phyloP scores from a whole-genome alignment of 2,888 invertebrate species.

The Rotaria magnacalcarata region DNA sequence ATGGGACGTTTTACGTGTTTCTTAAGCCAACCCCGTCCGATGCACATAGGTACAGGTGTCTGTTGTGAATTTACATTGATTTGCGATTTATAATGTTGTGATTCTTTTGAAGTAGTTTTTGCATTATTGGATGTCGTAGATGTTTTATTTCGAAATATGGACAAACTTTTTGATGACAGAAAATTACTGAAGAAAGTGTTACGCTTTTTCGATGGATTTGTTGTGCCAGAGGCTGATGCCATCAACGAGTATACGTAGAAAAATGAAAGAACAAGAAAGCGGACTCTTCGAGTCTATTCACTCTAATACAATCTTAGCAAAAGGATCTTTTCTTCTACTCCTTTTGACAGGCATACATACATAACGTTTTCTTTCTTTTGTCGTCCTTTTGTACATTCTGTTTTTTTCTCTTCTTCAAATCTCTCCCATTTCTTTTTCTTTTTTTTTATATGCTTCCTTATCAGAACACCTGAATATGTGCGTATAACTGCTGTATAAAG shows the following conservation, averaged over 20 bases:
- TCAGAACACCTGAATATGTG: conserved; percentile 5
- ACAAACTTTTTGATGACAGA: neutral
- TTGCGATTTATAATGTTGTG: neutral
- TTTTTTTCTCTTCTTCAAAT: neutral
- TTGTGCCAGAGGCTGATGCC: neutral
- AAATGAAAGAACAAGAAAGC: neutral
- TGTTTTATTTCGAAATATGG: neutral
- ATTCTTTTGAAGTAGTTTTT: neutral
- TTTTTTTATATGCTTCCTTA: neutral
- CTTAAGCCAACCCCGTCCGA: neutral
- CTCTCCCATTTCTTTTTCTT: neutral
- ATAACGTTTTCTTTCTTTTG: neutral
- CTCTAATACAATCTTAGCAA: conserved; percentile 11
- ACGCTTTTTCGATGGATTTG: conserved; percentile 1
- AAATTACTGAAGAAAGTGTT: neutral
- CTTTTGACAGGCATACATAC: neutral
- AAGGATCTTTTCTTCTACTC: neutral
- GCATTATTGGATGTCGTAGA: neutral
- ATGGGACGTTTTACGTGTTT: neutral
- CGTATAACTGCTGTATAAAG: neutral
- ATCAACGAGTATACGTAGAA: neutral
- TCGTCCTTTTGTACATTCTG: neutral
- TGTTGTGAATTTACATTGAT: neutral
- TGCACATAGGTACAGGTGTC: neutral
- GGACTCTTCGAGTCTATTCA: neutral